Evolutionary conservation across 2,113 vertebrate genomes (phyloP).

Genomic region (Chloropsis cyanopogon): DNA sequence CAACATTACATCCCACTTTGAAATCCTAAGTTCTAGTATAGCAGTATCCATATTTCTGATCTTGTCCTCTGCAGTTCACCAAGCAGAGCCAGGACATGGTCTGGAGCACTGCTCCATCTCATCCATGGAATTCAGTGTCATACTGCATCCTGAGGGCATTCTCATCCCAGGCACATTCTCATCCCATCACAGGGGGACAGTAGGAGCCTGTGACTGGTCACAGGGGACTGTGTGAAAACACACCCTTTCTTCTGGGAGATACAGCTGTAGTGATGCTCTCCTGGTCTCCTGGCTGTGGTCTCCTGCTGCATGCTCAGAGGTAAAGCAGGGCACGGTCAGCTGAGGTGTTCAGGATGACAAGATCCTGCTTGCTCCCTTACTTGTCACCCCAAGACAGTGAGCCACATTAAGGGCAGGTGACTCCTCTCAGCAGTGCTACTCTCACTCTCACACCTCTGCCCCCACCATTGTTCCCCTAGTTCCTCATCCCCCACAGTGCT

Average conservation of each 20-base stretch:
- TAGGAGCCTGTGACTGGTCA: not conserved
- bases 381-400: not conserved
- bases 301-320: not conserved
- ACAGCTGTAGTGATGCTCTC: not conserved
- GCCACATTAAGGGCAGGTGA: not conserved
- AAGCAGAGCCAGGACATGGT: not conserved
- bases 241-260: not conserved
- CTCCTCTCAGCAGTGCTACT: not conserved
- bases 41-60: not conserved
- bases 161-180: not conserved
- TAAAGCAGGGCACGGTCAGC: not conserved
- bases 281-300: not conserved
- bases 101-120: not conserved
- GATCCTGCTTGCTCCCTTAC: not conserved
- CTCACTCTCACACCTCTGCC: not conserved
- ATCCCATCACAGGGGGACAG: no score
- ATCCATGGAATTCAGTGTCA: not conserved
- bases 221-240: not conserved
- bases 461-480: not conserved
- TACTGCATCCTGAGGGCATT: not conserved
- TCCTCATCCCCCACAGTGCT: not conserved
- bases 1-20: not conserved
- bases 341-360: not conserved
- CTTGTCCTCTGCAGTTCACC: not conserved
- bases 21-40: not conserved